Conservation (phyloP, 2,888 invertebrate genomes). For the Tipula helvola region DNA sequence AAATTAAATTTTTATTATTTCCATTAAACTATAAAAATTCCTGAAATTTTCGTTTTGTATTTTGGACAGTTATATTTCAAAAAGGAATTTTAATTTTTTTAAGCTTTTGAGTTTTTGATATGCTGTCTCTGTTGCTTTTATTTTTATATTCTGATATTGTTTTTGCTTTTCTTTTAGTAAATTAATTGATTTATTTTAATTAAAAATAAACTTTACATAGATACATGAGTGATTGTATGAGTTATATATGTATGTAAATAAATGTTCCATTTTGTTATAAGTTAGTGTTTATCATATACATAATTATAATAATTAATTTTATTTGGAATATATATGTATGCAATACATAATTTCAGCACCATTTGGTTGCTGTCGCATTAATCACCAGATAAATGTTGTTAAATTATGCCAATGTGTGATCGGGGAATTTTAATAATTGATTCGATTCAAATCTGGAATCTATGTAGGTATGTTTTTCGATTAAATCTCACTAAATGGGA, state of each 20-base stretch:
- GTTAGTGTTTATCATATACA: not conserved
- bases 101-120: not conserved
- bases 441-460: too few relatives aligned
- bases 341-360: too few relatives aligned
- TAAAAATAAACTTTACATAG: not conserved
- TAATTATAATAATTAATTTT: not conserved
- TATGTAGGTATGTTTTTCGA: too few relatives aligned
- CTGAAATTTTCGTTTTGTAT: not conserved
- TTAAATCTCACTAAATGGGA: too few relatives aligned
- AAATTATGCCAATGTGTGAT: too few relatives aligned
- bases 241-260: not conserved
- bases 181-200: slow-evolving; percentile 4
- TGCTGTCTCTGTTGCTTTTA: not conserved
- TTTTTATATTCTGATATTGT: not conserved
- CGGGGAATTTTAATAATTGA: too few relatives aligned
- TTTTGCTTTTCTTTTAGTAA: not conserved
- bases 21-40: slow-evolving; percentile 4
- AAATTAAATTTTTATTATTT: slow-evolving; percentile 4
- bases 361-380: too few relatives aligned
- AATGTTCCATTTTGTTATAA: not conserved
- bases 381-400: too few relatives aligned
- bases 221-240: not conserved
- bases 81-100: not conserved
- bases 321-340: too few relatives aligned
- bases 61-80: not conserved